Evolutionary conservation across 2,888 invertebrate genomes (phyloP), one percentile per base, ranked within the genome.

Genomic region (Cephus runcator): DNA sequence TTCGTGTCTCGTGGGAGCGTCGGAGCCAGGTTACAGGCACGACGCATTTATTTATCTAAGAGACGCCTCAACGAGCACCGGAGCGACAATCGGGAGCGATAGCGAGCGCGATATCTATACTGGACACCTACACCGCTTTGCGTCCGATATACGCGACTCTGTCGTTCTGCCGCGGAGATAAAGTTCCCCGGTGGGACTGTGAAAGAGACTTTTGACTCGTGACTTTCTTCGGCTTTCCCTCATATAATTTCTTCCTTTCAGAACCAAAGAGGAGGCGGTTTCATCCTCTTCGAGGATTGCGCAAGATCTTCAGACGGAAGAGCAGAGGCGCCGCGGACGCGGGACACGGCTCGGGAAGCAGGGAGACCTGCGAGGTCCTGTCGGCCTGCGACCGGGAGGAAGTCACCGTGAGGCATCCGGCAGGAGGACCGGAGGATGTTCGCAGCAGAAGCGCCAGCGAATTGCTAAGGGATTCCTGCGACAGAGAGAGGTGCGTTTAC

Each of bases 251-350:
- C 15, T 30, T 33, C 69, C 12, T 87, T 89, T 11, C 90, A 93
- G 93, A 93, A 84, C 90, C 92, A 82, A 93, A 93, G 88, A 94
- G 94, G 79, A 93, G 94, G n/a, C 93, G 95, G 78, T 95, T 95
- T 89, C 93, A 93, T 84, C 93, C 92, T 15, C 91, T 95, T 80
- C 94, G 95, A 85, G 95, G 94, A 56, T 93, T 94, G 84, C 94
- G 94, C 86, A 94, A 94, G 87, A 95, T 95, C 92, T 96, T 96
- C 91, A 94, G 95, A 91, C 94, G 93, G 87, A 93, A 92, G 90
- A 92, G 91, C 85, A 92, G 92, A 69, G 92, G 92, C 30, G 90
- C 92, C 35, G 92, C 92, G 56, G 93, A 93, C 79, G 79, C 87
- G 33, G 85, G 88, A 69, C 79, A 88, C 76, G 81, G 83, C 79